Conservation (phyloP, 2,797 vertebrate species). For the Chrysolophus pictus region DNA sequence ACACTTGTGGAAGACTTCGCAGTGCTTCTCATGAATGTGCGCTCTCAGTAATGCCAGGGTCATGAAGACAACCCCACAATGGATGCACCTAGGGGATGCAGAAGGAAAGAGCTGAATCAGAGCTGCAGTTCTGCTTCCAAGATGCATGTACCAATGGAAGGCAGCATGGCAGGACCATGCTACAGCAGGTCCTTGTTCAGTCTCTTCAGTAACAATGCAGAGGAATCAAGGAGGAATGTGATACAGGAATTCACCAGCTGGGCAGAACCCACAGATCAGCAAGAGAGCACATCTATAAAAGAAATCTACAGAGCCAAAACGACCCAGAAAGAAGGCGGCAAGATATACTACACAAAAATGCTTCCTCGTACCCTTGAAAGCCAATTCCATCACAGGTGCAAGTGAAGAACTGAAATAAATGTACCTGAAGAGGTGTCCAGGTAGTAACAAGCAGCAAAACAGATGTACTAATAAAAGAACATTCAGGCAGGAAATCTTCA, state of each 20-base stretch:
- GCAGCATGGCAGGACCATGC: accelerated
- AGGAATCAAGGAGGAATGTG: not conserved
- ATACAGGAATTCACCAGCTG: not conserved
- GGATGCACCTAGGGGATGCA: conserved; percentile 87
- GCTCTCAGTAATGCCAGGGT: conserved; percentile 89
- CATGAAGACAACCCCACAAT: conserved; percentile 92
- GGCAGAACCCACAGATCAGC: not conserved
- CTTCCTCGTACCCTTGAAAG: not conserved
- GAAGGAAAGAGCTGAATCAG: not conserved
- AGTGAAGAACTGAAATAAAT: not conserved
- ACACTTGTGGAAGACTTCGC: conserved; percentile 94
- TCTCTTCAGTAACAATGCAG: accelerated
- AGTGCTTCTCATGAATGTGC: conserved; percentile 95
- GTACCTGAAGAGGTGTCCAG: not conserved
- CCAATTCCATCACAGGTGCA: not conserved
- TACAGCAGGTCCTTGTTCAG: accelerated
- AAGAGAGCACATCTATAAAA: not conserved
- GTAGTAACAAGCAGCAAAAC: not conserved
- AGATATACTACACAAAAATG: not conserved
- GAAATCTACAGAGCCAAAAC: not conserved
- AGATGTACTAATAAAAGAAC: not conserved
- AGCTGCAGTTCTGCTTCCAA: not conserved
- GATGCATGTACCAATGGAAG: accelerated
- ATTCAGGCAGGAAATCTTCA: not conserved
- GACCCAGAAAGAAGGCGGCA: not conserved